Base-by-base conservation (phyloP, 1,140 invertebrate genomes). In the Zaprionus camerounensis region DNA sequence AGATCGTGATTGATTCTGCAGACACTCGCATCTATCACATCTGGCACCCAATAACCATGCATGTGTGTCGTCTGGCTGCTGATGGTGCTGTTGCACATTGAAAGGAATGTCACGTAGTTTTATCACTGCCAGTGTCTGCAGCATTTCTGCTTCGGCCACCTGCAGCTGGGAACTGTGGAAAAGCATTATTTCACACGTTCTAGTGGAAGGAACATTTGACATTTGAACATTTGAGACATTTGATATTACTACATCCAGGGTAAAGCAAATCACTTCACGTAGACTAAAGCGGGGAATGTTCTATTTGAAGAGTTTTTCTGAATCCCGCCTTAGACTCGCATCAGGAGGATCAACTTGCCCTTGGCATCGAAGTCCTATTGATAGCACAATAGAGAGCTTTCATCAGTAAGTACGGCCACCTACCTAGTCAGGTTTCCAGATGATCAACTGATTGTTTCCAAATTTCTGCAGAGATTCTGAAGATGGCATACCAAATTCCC, bases 401-500 rank as follows among this genome's bases (percentile, higher is more conserved):
- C 70, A 28, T 69, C 77, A 1, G 86, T 92, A 0, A 92, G 51
- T 24, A 98, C 94, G 77, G 97, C 97, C 71, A 99, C 94, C 94
- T 97, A 97, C 72, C 96, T 96, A 99, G 93, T 99, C 98, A 81
- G 97, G 97, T 91, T 97, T 97, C 98, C 98, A 99, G 95, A 98
- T 96, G 71, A 98, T 95, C 65, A 95, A 93, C 68, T 95, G 94
- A 94, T 98, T 99, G 51, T 94, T 94, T 55, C 98, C 98, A 76
- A 97, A 94, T 91, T 96, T 95, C 80, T 95, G 94, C 26, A 98
- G 90, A 70, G 97, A 98, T 91, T 97, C 95, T 26, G 4, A 26
- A 26, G 24, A 66, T 98, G 87, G 97, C 98, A 93, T 97, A 98
- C 97, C 97, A 98, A 91, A 99, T 97, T 76, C 95, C 95, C 56